Conservation (phyloP, 1,140 invertebrate genomes). For the Chelonus insularis region DNA sequence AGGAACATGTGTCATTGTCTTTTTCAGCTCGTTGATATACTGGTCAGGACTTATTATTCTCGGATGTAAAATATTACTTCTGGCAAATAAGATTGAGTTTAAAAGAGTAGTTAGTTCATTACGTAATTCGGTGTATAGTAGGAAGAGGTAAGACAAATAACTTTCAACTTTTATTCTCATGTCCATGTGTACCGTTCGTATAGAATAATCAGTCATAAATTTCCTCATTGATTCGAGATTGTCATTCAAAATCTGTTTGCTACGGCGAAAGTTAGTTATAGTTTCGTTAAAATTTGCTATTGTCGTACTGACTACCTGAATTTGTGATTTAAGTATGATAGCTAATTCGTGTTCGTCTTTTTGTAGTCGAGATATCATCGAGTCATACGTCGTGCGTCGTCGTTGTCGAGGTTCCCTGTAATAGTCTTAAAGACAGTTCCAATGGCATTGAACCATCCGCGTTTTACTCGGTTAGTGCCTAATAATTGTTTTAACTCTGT, state of each 20-base stretch:
- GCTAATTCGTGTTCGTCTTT: constrained; percentile 10
- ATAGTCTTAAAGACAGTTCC: constrained; percentile 17
- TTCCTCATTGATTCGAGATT: constrained; percentile 1
- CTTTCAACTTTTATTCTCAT: background rate
- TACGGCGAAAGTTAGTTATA: constrained; percentile 8
- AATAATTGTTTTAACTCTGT: constrained; percentile 2
- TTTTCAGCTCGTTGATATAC: constrained; percentile 1
- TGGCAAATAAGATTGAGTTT: background rate
- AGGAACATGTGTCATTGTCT: constrained; percentile 3
- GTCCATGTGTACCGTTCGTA: background rate
- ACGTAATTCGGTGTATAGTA: constrained; percentile 9
- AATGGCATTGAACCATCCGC: constrained; percentile 12
- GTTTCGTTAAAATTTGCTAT: constrained; percentile 28
- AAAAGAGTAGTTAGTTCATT: background rate
- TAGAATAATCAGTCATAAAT: background rate
- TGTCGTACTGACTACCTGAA: constrained; percentile 16
- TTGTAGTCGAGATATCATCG: constrained; percentile 22
- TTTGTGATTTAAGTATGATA: constrained; percentile 4
- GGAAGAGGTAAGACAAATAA: background rate
- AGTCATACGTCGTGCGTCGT: constrained; percentile 23
- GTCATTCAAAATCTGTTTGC: background rate
- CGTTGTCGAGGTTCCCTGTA: constrained; percentile 6
- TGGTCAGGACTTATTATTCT: too few relatives aligned
- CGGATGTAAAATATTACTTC: too few relatives aligned
- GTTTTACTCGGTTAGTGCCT: background rate